Evolutionary conservation across 2,888 invertebrate species (phyloP).

Genomic region (Apocheima hispidaria): DNA sequence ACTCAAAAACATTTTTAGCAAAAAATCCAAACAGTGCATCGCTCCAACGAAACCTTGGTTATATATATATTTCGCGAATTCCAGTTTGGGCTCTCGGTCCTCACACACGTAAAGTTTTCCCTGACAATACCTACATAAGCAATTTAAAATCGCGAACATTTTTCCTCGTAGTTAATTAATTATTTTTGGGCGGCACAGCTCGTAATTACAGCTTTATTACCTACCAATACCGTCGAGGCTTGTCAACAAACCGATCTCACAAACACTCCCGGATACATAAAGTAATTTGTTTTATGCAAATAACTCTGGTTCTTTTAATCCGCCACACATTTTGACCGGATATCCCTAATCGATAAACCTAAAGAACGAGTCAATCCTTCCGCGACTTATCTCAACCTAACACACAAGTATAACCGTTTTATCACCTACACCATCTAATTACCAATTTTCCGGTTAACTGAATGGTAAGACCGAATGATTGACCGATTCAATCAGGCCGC

Average conservation of each 20-base stretch:
- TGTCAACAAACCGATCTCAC: slow-evolving; percentile 52
- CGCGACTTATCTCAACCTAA: slow-evolving; percentile 46
- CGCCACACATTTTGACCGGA: slow-evolving; percentile 27
- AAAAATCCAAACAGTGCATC: slow-evolving; percentile 30
- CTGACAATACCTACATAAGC: slow-evolving; percentile 29
- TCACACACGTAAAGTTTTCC: no score
- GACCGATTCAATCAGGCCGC: slow-evolving; percentile 79
- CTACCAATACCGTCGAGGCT: slow-evolving; percentile 38
- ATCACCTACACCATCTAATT: slow-evolving; percentile 79
- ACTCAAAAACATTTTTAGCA: neutral
- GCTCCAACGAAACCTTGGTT: slow-evolving; percentile 1
- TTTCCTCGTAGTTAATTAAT: slow-evolving; percentile 52
- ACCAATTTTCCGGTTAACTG: slow-evolving; percentile 84
- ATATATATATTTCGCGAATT: no score
- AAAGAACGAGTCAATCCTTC: slow-evolving; percentile 40
- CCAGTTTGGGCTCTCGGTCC: no score
- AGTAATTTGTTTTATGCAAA: slow-evolving; percentile 66
- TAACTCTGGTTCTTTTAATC: slow-evolving; percentile 49
- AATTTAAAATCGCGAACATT: slow-evolving; percentile 49
- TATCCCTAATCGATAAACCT: slow-evolving; percentile 31
- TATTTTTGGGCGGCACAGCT: slow-evolving; percentile 48
- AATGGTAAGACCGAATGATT: slow-evolving; percentile 81
- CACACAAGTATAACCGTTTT: slow-evolving; percentile 61
- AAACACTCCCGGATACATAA: slow-evolving; percentile 50
- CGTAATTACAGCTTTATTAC: slow-evolving; percentile 52